Percentiles rank a stretch among this genome's conserved stretches.
Evolutionary conservation across 53 echinoderm and acorn worm genomes (phyloP).

Genomic region (Temnopleurus reevesii): DNA sequence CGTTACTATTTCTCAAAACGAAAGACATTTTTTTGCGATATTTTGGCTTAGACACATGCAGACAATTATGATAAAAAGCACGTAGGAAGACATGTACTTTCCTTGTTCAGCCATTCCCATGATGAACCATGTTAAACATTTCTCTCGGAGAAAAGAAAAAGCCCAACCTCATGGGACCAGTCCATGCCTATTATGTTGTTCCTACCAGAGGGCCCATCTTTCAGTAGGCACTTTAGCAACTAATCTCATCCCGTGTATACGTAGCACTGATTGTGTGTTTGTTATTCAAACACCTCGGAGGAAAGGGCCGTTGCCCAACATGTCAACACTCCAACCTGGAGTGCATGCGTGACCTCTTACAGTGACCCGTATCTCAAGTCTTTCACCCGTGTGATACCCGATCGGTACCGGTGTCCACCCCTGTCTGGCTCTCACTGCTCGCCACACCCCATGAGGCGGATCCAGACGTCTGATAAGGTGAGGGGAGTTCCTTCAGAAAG

Average conservation of each 20-base stretch:
- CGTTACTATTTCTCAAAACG: no score
- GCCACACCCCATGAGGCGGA: neutral
- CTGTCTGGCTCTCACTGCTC: neutral
- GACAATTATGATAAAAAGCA: no score
- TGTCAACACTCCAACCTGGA: slow-evolving; percentile 26
- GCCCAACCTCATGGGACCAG: neutral
- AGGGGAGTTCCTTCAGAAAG: no score
- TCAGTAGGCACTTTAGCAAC: slow-evolving; percentile 34
- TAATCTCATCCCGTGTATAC: slow-evolving; percentile 30
- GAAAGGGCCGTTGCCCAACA: slow-evolving; percentile 2
- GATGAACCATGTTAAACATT: no score
- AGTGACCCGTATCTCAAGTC: neutral
- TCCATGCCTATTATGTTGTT: neutral
- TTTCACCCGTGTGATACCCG: neutral
- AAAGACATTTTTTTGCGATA: no score
- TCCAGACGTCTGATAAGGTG: neutral
- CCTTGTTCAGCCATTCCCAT: no score
- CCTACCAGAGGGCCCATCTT: neutral
- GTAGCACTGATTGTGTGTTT: slow-evolving; percentile 31
- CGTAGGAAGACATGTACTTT: no score
- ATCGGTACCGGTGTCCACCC: neutral
- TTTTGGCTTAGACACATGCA: no score
- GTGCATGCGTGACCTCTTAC: neutral
- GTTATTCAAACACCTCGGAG: slow-evolving; percentile 31
- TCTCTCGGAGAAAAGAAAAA: no score